Conservation (phyloP, 2,797 vertebrate species). For the Pantherophis alleghaniensis region DNA sequence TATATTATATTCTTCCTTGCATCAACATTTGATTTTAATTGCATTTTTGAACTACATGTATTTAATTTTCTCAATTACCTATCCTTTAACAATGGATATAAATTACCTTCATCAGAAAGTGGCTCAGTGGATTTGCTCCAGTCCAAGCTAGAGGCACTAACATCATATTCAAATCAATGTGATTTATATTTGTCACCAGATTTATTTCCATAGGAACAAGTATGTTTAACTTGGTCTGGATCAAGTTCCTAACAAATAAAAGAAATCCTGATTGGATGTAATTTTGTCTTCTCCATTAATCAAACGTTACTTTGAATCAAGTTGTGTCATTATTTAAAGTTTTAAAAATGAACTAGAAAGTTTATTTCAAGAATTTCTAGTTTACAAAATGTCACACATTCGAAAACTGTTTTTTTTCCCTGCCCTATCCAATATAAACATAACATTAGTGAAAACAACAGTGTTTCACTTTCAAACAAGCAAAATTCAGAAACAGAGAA, state of each 20-base stretch:
- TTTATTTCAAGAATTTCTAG: not conserved
- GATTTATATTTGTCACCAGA: not conserved
- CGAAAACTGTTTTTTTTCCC: not conserved
- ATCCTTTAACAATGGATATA: not conserved
- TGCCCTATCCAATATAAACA: not conserved
- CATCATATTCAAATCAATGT: not conserved
- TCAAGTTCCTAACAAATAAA: not conserved
- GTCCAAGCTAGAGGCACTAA: not conserved
- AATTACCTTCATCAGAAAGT: not conserved
- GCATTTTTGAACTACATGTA: not conserved
- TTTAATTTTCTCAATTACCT: not conserved
- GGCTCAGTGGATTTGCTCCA: not conserved
- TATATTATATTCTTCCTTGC: not conserved
- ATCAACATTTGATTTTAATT: not conserved
- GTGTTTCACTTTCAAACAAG: not conserved
- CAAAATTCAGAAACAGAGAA: not conserved
- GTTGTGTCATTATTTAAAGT: not conserved
- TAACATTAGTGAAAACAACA: not conserved
- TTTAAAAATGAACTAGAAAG: not conserved
- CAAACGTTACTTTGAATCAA: not conserved
- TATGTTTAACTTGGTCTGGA: not conserved
- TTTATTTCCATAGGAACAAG: not conserved
- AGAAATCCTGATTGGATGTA: not conserved
- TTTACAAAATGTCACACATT: not conserved
- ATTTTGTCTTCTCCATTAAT: not conserved